Evolutionary conservation across 2,888 invertebrate species (phyloP).

Genomic region (Troides aeacus): DNA sequence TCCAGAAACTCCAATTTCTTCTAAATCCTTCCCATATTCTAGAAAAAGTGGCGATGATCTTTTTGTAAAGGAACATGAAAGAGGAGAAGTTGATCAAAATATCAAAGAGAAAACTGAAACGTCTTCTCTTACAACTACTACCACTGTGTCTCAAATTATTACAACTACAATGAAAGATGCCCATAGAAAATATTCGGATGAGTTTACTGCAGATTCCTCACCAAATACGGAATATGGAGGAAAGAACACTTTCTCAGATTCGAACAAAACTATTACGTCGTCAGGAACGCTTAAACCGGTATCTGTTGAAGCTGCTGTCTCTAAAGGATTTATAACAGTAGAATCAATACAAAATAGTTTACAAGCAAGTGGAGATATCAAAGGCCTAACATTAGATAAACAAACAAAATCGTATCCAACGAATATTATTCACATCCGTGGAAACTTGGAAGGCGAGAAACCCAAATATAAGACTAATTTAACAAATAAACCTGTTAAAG

Average conservation of each 20-base stretch:
- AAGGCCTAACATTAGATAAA: constrained; percentile 43
- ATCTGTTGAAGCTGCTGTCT: constrained; percentile 80
- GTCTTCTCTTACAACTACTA: constrained; percentile 32
- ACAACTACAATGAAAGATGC: constrained; percentile 81
- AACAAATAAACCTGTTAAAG: constrained; percentile 66
- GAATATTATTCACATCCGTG: constrained; percentile 80
- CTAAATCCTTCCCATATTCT: neutral
- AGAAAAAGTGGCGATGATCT: constrained; percentile 81
- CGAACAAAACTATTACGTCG: constrained; percentile 46
- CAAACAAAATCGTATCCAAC: constrained; percentile 44
- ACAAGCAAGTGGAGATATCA: constrained; percentile 55
- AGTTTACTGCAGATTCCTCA: constrained; percentile 54
- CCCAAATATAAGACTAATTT: constrained; percentile 85
- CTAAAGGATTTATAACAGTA: constrained; percentile 77
- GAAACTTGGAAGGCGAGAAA: constrained; percentile 79
- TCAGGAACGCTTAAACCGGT: constrained; percentile 73
- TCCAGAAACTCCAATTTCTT: constrained; percentile 45
- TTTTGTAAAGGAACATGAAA: constrained; percentile 58
- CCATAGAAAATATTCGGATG: constrained; percentile 83
- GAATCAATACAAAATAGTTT: constrained; percentile 74
- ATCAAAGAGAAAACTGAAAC: constrained; percentile 26
- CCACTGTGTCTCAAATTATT: constrained; percentile 54
- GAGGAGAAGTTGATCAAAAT: constrained; percentile 81
- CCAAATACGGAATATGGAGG: constrained; percentile 87
- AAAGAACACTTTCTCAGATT: constrained; percentile 32